Conservation (phyloP, 1,140 invertebrate genomes). For the Drosophila elegans region DNA sequence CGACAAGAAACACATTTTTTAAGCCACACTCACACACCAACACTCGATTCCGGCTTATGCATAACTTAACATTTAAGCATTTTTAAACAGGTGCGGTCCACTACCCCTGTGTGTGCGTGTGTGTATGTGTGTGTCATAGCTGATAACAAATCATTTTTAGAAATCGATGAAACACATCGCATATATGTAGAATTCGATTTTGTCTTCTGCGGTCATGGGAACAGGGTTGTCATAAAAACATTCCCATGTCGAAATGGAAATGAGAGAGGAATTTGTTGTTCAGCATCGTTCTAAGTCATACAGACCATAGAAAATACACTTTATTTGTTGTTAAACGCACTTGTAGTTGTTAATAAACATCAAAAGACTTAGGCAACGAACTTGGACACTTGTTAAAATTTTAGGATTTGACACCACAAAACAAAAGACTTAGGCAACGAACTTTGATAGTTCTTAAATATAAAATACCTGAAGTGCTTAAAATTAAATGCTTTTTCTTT, state of each 20-base stretch:
- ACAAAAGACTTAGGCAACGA: constrained; percentile 80
- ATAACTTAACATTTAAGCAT: constrained; percentile 59
- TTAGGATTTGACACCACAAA: not conserved
- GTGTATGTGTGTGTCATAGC: constrained; percentile 4
- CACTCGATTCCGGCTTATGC: constrained; percentile 24
- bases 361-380: constrained; percentile 70
- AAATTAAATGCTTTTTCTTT: no score
- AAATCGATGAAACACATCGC: constrained; percentile 26
- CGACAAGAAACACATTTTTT: constrained; percentile 13
- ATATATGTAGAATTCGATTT: not conserved
- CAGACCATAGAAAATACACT: no score
- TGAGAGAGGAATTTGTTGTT: not conserved
- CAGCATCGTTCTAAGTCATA: not conserved
- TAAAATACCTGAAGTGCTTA: not conserved
- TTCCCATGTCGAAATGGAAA: constrained; percentile 24
- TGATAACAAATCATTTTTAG: constrained; percentile 57
- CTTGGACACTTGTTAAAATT: constrained; percentile 8
- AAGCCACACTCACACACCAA: constrained; percentile 9
- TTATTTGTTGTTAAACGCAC: no score
- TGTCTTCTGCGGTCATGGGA: constrained; percentile 2
- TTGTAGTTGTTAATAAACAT: constrained; percentile 6
- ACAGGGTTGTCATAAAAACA: constrained; percentile 11
- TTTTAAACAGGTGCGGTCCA: constrained; percentile 37
- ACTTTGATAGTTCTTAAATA: constrained; percentile 40
- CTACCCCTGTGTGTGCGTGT: not conserved